phyloP scores from a whole-genome alignment of 2,113 vertebrate species.

The Burhinus oedicnemus region DNA sequence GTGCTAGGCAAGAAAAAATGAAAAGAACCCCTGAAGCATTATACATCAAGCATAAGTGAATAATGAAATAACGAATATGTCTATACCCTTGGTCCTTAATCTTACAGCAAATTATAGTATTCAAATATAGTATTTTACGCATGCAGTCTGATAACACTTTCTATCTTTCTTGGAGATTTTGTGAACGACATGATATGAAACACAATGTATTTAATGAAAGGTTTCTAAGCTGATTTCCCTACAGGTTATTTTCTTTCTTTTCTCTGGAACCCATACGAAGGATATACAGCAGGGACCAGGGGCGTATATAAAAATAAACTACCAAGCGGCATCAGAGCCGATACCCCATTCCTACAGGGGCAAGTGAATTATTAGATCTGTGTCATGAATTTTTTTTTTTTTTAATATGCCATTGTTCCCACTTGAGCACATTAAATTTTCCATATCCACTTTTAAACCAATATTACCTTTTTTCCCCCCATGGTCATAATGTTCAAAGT shows the following conservation, averaged over 20 bases:
- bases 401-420: conserved; percentile 85
- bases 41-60: conserved; percentile 76
- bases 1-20: conserved; percentile 18
- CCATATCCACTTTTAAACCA: conserved; percentile 81
- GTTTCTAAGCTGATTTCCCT: conserved; percentile 83
- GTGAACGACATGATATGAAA: conserved; percentile 78
- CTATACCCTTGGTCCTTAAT: conserved; percentile 77
- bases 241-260: conserved; percentile 83
- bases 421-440: conserved; percentile 81
- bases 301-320: conserved; percentile 85
- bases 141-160: conserved; percentile 77
- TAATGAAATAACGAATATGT: conserved; percentile 75
- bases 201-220: conserved; percentile 85
- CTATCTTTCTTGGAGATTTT: conserved; percentile 78
- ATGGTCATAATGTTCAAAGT: conserved; percentile 76
- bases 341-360: conserved; percentile 81
- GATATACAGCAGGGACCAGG: conserved; percentile 79
- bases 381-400: conserved; percentile 79
- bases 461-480: conserved; percentile 76
- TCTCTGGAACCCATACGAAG: conserved; percentile 79
- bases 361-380: conserved; percentile 86
- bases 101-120: conserved; percentile 82
- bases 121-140: conserved; percentile 79
- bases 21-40: conserved; percentile 70
- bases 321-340: conserved; percentile 75